These are phyloP conservation scores for Cosmorhoe ocellata DNA, from an alignment of 2,888 invertebrate species.

Conservation along the genomic window DNA sequence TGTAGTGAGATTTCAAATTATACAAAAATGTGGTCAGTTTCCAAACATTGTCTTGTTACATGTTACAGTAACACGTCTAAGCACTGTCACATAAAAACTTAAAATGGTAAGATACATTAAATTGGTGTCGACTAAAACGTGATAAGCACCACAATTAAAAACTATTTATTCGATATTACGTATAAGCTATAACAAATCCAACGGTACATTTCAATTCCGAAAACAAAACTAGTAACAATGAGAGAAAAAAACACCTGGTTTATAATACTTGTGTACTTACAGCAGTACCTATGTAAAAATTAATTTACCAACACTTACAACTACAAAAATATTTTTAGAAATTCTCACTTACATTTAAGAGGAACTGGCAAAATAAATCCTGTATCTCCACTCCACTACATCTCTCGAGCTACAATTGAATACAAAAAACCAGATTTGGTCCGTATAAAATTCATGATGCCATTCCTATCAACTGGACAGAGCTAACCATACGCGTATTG, in stretches of 20 bases:
- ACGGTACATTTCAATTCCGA: conserved; percentile 51
- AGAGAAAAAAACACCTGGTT: conserved; percentile 36
- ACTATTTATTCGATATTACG: conserved; percentile 55
- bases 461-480: conserved; percentile 77
- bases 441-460: conserved; percentile 74
- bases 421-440: conserved; percentile 69
- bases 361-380: conserved; percentile 82
- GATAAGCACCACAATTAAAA: conserved; percentile 74
- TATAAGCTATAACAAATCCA: conserved; percentile 57
- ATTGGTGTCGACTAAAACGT: conserved; percentile 62
- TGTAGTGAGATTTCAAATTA: conserved; percentile 48
- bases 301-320: conserved; percentile 77
- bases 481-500: conserved; percentile 55
- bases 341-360: conserved; percentile 81
- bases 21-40: conserved; percentile 37
- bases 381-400: conserved; percentile 59
- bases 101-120: conserved; percentile 59
- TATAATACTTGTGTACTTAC: conserved; percentile 70
- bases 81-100: conserved; percentile 68
- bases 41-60: conserved; percentile 47
- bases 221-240: conserved; percentile 40
- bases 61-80: conserved; percentile 34
- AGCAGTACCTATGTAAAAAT: conserved; percentile 69
- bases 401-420: conserved; percentile 53
- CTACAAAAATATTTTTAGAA: conserved; percentile 80